phyloP scores from a whole-genome alignment of 2,113 vertebrate genomes.

The Marmota monax region DNA sequence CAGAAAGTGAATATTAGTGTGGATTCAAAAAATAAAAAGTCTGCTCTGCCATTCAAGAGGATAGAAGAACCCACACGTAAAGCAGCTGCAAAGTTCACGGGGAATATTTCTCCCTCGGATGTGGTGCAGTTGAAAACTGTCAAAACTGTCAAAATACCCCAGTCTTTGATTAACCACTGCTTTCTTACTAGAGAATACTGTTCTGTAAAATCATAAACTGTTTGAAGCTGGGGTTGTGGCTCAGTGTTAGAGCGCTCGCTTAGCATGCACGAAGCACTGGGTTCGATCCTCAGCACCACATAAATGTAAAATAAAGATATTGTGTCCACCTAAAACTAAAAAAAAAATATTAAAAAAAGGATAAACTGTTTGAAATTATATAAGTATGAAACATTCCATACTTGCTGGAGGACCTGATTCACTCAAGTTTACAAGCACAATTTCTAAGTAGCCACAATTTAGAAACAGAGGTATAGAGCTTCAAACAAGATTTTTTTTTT shows the following conservation, averaged over 20 bases:
- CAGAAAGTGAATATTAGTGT: slow-evolving; percentile 40
- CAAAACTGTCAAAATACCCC: slow-evolving; percentile 34
- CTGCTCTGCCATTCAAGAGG: not conserved
- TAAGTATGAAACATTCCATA: slow-evolving; percentile 29
- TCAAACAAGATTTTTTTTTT: not conserved
- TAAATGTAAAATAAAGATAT: too few species aligned
- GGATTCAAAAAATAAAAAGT: not conserved
- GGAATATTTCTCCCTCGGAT: slow-evolving; percentile 20
- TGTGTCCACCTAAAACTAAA: too few species aligned
- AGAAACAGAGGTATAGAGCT: slow-evolving; percentile 19
- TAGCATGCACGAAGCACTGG: too few species aligned
- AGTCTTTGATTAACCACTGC: slow-evolving; percentile 16
- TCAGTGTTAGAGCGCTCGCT: too few species aligned
- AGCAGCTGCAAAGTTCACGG: not conserved
- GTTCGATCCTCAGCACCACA: too few species aligned
- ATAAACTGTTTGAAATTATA: slow-evolving; percentile 19
- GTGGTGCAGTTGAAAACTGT: not conserved
- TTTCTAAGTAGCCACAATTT: slow-evolving; percentile 49
- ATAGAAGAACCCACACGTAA: not conserved
- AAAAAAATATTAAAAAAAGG: not conserved
- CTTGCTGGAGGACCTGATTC: slow-evolving; percentile 19
- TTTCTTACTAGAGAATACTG: slow-evolving; percentile 25
- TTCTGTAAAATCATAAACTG: not conserved
- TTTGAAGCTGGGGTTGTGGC: too few species aligned
- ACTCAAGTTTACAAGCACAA: not conserved